Base-by-base conservation (phyloP, 2,113 vertebrate species). In the Apistogramma diplotaenia region DNA sequence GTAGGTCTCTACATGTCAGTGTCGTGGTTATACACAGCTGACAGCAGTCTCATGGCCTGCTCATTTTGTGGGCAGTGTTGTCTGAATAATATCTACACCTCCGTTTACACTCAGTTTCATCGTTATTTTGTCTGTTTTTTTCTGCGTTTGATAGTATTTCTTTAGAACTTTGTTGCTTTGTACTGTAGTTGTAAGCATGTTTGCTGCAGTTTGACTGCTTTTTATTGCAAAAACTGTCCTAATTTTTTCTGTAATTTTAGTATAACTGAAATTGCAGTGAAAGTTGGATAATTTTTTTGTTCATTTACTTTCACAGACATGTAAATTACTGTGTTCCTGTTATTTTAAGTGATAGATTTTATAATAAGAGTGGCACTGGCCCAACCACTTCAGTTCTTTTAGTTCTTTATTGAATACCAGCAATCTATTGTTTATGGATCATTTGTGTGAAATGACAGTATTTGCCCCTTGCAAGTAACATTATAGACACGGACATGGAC, bases 1-100 rank as follows among this genome's bases (percentile, higher is more conserved):
- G 95, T 95, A 95, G 86, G 90, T 92, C 23, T 85, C 21, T 65
- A 58, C 35, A 55, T 79, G 23, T 61, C 43, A 40, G 13, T 27
- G 11, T 25, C 11, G 40, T 70, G 10, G 25, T 40, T 25, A n/a
- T 1, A 19, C 16, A 29, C 35, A 65, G 73, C 25, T 59, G 54
- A 57, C 31, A 60, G n/a, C 76, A 61, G 74, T 74, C 77, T 79
- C 35, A 2, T 7, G 43, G 72, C 29, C 9, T 77, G 54, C 86
- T 86, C 76, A 21, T 58, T 87, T 83, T 87, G 46, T 57, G 9
- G 16, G 40, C 18, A n/a, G 21, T 54, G 23, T 27, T 82, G 1
- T 19, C 25, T 70, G 65, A 1, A 51, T 13, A 19, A 49, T 31
- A 19, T 71, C 55, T 43, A 54, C 75, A 31, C 60, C 31, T 76